These are phyloP conservation scores for Pedionomus torquatus DNA, from an alignment of 2,113 vertebrate genomes.

Conservation along the genomic window DNA sequence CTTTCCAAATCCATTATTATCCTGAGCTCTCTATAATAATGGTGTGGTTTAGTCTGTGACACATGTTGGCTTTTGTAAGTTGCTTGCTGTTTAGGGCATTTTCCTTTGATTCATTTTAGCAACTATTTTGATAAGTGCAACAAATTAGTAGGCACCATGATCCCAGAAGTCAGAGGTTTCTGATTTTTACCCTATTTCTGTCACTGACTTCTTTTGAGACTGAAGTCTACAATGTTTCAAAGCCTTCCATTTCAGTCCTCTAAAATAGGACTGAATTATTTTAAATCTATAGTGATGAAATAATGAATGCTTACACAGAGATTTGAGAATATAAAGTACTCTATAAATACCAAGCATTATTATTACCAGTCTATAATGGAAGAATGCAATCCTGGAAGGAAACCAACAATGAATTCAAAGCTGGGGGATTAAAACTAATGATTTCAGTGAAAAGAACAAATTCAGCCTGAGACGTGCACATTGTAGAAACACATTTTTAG, in stretches of 20 bases:
- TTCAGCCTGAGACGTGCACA: neutral
- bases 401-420: slow-evolving; percentile 17
- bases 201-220: neutral
- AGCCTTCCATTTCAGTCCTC: neutral
- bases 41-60: neutral
- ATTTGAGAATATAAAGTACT: slow-evolving; percentile 35
- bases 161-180: neutral
- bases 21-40: neutral
- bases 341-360: slow-evolving; percentile 49
- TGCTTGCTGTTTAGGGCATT: neutral
- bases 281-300: slow-evolving; percentile 19
- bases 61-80: neutral
- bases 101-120: slow-evolving; percentile 7
- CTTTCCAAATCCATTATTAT: neutral
- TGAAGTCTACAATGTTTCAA: neutral
- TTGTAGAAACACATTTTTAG: slow-evolving; percentile 5
- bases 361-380: slow-evolving; percentile 10
- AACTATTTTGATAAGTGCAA: neutral
- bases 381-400: slow-evolving; percentile 17
- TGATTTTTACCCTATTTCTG: neutral
- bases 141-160: neutral
- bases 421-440: slow-evolving; percentile 7
- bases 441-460: slow-evolving; percentile 42
- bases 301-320: slow-evolving; percentile 34
- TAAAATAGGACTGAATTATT: slow-evolving; percentile 34